A percentile compares a stretch with the other conserved stretches of the same genome.
Conservation (phyloP, 2,888 invertebrate species). For the Xestia xanthographa region DNA sequence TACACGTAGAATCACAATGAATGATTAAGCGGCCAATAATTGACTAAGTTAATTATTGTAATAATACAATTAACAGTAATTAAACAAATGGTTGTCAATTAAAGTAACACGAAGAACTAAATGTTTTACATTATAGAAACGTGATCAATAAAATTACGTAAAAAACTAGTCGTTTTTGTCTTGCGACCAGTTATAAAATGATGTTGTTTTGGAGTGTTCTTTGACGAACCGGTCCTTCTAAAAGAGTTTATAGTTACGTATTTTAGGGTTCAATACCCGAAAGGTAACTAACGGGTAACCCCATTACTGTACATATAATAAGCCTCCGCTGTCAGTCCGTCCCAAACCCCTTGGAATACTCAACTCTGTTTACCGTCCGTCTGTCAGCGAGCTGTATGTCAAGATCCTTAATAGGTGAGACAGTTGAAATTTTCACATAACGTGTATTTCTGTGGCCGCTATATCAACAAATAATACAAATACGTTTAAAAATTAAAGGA, state of each 20-base stretch:
- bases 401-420: too few relatives aligned
- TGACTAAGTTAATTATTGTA: neutral
- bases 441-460: too few relatives aligned
- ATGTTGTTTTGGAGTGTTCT: neutral
- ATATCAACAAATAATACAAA: too few relatives aligned
- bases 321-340: too few relatives aligned
- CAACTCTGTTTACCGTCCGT: too few relatives aligned
- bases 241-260: neutral
- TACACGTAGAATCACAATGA: neutral
- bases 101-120: neutral
- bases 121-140: slow-evolving; percentile 1
- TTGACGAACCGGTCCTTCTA: neutral
- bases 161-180: neutral
- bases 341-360: too few relatives aligned
- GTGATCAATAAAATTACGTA: neutral
- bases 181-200: neutral
- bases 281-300: too few relatives aligned
- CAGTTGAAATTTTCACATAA: too few relatives aligned
- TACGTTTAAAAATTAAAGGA: too few relatives aligned
- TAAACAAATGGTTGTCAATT: slow-evolving; percentile 25
- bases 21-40: slow-evolving; percentile 1
- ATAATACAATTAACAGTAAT: slow-evolving; percentile 14
- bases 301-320: too few relatives aligned
- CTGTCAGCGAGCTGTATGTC: too few relatives aligned
- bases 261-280: too few relatives aligned